These are phyloP conservation scores for Metacarcinus magister DNA, from an alignment of 2,888 invertebrate genomes.

Conservation along the genomic window DNA sequence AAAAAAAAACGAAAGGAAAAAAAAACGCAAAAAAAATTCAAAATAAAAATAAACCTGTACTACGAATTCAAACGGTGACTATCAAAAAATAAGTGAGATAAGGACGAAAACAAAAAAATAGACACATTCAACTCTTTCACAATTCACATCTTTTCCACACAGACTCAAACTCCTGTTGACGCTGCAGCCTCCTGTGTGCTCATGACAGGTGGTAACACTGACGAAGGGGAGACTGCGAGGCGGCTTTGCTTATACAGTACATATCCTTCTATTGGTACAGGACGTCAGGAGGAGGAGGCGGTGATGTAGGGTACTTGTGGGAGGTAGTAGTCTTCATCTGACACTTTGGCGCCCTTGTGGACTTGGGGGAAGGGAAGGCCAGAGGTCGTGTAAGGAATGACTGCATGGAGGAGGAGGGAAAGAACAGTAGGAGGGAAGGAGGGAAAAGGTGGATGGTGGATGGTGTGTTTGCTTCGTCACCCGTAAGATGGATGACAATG, in stretches of 20 bases:
- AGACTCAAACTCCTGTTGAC: background rate
- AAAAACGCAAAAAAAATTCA: background rate
- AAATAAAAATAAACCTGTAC: background rate
- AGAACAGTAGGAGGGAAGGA: background rate
- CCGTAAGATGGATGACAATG: background rate
- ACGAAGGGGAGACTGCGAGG: background rate
- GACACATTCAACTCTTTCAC: background rate
- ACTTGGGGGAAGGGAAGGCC: background rate
- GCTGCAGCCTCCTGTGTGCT: background rate
- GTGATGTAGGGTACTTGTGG: slow-evolving; percentile 1
- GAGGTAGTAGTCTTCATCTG: background rate
- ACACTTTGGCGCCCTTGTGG: background rate
- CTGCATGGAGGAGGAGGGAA: background rate
- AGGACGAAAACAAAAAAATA: background rate
- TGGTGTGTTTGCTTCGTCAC: background rate
- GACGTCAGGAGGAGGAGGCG: background rate
- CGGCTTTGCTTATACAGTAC: slow-evolving; percentile 21
- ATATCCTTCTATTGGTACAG: background rate
- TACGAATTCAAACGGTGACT: background rate
- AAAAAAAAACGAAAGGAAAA: background rate
- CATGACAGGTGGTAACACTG: background rate
- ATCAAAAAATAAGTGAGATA: background rate
- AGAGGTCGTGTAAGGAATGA: background rate
- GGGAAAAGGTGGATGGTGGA: background rate
- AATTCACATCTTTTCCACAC: background rate